Evolutionary conservation across 2,888 invertebrate genomes (phyloP).

Genomic region (Acholoe squamosa): DNA sequence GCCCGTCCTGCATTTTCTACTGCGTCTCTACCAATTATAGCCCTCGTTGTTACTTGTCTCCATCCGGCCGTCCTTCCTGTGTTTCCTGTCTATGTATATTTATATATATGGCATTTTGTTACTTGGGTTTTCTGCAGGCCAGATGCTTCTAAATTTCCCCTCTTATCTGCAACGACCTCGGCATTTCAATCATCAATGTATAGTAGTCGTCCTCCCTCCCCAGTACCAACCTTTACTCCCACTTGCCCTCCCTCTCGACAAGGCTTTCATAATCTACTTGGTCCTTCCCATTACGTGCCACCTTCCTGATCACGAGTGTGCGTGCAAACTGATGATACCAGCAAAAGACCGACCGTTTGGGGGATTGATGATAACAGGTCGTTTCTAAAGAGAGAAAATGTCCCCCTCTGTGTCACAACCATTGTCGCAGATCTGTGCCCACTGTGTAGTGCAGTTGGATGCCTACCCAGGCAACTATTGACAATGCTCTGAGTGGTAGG

Average conservation of each 20-base stretch:
- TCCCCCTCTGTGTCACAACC: neutral
- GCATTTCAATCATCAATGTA: too few relatives aligned
- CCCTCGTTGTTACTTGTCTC: neutral
- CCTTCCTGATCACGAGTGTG: neutral
- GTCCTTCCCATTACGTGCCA: neutral
- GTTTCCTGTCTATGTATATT: neutral
- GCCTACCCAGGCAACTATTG: neutral
- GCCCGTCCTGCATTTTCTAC: neutral
- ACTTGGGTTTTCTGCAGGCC: too few relatives aligned
- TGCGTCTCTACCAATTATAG: neutral
- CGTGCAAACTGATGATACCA: neutral
- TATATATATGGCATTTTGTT: too few relatives aligned
- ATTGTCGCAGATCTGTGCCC: neutral
- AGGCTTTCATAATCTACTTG: neutral
- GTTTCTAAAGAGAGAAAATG: neutral
- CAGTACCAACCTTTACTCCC: neutral
- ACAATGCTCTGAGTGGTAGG: neutral
- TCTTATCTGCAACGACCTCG: neutral
- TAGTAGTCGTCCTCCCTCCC: neutral
- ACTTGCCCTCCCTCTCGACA: neutral
- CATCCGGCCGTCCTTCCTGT: neutral
- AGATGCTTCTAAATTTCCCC: neutral
- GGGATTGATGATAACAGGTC: conserved; percentile 2
- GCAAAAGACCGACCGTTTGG: neutral
- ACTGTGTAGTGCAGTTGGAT: neutral